phyloP scores from a whole-genome alignment of 2,888 invertebrate genomes.

The Trisateles emortualis region DNA sequence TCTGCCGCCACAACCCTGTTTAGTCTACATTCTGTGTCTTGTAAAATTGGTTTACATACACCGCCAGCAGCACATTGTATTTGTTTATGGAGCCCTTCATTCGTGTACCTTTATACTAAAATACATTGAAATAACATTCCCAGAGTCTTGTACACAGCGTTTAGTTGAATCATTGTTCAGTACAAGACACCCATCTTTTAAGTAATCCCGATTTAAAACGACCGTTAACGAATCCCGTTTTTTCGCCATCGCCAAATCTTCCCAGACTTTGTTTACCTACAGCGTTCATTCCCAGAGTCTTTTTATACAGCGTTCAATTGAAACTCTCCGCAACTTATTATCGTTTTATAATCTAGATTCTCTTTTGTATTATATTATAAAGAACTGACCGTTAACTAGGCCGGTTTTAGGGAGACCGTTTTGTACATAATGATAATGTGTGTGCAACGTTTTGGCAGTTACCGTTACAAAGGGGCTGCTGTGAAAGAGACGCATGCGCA shows the following conservation, averaged over 20 bases:
- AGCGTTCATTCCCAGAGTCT: no score
- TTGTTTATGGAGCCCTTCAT: conserved; percentile 67
- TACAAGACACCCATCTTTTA: no score
- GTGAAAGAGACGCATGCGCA: conserved; percentile 58
- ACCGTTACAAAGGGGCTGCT: conserved; percentile 72
- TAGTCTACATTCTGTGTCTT: conserved; percentile 72
- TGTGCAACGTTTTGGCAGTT: conserved; percentile 61
- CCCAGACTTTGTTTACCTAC: no score
- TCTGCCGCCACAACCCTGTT: conserved; percentile 64
- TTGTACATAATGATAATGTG: conserved; percentile 44
- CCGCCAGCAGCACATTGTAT: conserved; percentile 58
- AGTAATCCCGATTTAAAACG: no score
- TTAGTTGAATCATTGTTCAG: conserved; percentile 17
- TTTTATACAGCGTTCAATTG: not conserved
- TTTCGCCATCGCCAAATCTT: no score
- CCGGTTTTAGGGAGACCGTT: conserved; percentile 60
- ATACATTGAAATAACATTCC: conserved; percentile 39
- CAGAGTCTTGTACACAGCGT: conserved; percentile 9
- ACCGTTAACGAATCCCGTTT: no score
- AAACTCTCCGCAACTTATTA: conserved; percentile 24
- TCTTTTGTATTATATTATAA: conserved; percentile 42
- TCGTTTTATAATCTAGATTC: conserved; percentile 40
- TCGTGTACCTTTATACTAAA: conserved; percentile 37
- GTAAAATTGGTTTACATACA: conserved; percentile 59
- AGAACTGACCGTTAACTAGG: conserved; percentile 69